Conservation (phyloP, 1,140 invertebrate species). For the Panagrolaimus sp. region DNA sequence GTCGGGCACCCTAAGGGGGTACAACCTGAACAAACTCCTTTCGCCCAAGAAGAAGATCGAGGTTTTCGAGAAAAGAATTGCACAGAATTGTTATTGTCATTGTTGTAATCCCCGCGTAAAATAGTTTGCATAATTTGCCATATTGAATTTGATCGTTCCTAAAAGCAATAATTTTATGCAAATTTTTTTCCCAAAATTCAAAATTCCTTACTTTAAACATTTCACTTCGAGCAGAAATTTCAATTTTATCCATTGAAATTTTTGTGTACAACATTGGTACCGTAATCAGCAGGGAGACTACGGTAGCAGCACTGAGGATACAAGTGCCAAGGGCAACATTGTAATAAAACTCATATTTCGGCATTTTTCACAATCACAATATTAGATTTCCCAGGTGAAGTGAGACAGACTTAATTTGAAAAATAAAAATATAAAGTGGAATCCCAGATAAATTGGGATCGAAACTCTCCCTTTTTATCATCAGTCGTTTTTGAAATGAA, state of each 20-base stretch:
- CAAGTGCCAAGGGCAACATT: not conserved
- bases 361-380: not conserved
- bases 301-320: not conserved
- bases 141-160: not conserved
- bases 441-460: too few species aligned
- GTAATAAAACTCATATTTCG: conserved; percentile 11
- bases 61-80: conserved; percentile 9
- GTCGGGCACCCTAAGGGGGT: conserved; percentile 17
- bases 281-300: not conserved
- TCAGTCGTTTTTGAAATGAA: too few species aligned
- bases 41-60: conserved; percentile 7
- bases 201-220: conserved; percentile 4
- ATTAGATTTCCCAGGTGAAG: too few species aligned
- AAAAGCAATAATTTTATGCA: not conserved
- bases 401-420: too few species aligned
- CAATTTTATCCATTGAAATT: not conserved
- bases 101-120: not conserved
- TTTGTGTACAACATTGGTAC: not conserved
- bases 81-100: not conserved
- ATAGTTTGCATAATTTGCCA: not conserved
- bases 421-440: too few species aligned
- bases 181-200: not conserved
- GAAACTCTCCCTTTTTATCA: too few species aligned
- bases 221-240: conserved; percentile 9
- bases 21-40: conserved; percentile 14